These are phyloP conservation scores for Phaethornis superciliosus DNA, from an alignment of 2,113 vertebrate genomes.

Conservation along the genomic window DNA sequence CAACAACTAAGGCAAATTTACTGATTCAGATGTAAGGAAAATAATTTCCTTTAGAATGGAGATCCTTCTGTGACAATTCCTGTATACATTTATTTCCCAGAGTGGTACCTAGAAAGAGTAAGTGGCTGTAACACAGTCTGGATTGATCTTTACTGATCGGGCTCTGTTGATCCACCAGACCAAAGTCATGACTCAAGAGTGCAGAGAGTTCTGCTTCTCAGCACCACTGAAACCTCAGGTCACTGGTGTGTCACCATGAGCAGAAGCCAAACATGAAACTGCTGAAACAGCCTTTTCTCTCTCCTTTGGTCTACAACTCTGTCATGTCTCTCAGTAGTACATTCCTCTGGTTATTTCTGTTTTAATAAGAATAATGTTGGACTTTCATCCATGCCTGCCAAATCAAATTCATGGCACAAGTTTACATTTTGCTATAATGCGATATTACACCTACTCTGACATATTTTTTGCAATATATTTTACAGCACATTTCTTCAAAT, in stretches of 20 bases:
- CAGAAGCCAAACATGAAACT: not conserved
- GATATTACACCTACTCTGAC: not conserved
- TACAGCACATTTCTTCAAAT: not conserved
- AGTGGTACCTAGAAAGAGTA: not conserved
- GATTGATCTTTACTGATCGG: not conserved
- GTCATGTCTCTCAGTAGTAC: not conserved
- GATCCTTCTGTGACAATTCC: not conserved
- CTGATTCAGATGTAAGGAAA: not conserved
- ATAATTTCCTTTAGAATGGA: not conserved
- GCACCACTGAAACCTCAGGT: not conserved
- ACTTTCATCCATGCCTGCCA: not conserved
- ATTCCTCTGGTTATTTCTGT: not conserved
- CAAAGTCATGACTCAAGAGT: not conserved
- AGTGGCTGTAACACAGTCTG: not conserved
- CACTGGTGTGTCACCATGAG: not conserved
- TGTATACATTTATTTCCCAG: not conserved
- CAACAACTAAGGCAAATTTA: not conserved
- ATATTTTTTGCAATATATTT: not conserved
- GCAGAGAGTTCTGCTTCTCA: not conserved
- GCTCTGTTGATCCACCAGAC: not conserved
- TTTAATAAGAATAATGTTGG: not conserved
- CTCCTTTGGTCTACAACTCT: not conserved
- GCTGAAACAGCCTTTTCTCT: not conserved
- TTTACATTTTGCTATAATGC: not conserved
- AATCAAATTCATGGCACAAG: not conserved